Evolutionary conservation across 2,888 invertebrate species (phyloP), one percentile per base, ranked within the genome.

Genomic region (Archaeoteleia sp.): DNA sequence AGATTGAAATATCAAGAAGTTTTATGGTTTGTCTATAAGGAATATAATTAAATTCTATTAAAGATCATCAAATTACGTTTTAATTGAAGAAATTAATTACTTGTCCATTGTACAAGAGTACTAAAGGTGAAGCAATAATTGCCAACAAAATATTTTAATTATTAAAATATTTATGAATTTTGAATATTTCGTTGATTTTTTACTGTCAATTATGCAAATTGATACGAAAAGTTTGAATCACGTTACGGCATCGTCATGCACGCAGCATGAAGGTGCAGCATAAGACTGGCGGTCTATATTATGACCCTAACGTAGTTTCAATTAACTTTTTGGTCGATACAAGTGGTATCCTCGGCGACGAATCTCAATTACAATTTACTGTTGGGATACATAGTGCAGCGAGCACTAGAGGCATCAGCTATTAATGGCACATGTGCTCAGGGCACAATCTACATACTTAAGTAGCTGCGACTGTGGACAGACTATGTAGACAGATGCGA

Each of bases 401-500:
- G 62, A 70, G 71, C 70, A 57, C 68, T 71, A 54, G 67, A 67
- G 73, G 77, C 75, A 76, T 80, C 77, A 79, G 76, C 76, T 77
- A 82, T 81, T 82, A 82, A 81, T 80, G 78, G 77, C 75, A 79
- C 75, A 75, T 79, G 80, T 74, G 78, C 77, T 66, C 53, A 70
- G 60, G 63, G 77, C 67, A 75, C 76, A 78, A 82, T 81, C 77
- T 82, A 79, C 80, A 82, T 82, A 80, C 69, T 71, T 74, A 75
- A 81, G 81, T 77, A 77, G 74, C 74, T 74, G 69, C 57, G 54
- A 49, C 60, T 39, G 42, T 49, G 60, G 58, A 60, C 55, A 34
- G 49, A 51, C 53, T 54, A 34, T 58, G 63, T n/a, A 61, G 57
- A 55, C 55, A 57, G 55, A 67, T 42, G 67, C 39, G 35, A 58